Percentiles rank a stretch among this genome's conserved stretches.
Evolutionary conservation across 2,113 vertebrate genomes (phyloP).

Genomic region (Natator depressus): DNA sequence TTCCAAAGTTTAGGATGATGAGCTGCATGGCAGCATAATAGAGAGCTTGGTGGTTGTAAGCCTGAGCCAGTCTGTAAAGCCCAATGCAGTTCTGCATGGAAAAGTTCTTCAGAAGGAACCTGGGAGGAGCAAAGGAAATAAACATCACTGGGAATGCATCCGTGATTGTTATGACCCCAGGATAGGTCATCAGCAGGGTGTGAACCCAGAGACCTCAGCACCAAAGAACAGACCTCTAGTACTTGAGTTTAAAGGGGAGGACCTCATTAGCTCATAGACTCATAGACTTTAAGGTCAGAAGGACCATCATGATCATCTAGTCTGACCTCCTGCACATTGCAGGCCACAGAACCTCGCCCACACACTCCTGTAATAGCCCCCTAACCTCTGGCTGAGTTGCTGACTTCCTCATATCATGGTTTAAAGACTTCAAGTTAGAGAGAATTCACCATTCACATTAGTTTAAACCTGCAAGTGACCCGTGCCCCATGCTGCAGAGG

Average conservation of each 20-base stretch:
- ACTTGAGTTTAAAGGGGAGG: neutral
- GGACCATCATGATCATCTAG: neutral
- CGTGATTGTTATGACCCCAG: too few relatives aligned
- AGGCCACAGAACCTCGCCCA: neutral
- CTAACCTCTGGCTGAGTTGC: neutral
- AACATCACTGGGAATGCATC: neutral
- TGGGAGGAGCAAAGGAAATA: slow-evolving; percentile 11
- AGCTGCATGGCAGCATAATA: slow-evolving; percentile 80
- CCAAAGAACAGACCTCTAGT: neutral
- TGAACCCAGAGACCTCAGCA: neutral
- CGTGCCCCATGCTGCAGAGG: neutral
- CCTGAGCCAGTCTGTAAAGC: slow-evolving; percentile 84
- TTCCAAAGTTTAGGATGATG: slow-evolving; percentile 82
- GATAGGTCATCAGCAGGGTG: neutral
- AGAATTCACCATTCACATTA: neutral
- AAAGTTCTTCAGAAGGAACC: slow-evolving; percentile 83
- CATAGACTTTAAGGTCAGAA: neutral
- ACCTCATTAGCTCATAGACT: neutral
- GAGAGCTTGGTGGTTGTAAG: slow-evolving; percentile 84
- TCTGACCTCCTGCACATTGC: neutral
- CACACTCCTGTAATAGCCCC: neutral
- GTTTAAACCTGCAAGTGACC: neutral
- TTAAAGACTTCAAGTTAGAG: neutral
- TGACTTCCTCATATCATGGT: neutral
- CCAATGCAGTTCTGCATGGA: slow-evolving; percentile 84